These are phyloP conservation scores for Gymnobelideus leadbeateri DNA, from an alignment of 2,113 vertebrate species.

Conservation along the genomic window DNA sequence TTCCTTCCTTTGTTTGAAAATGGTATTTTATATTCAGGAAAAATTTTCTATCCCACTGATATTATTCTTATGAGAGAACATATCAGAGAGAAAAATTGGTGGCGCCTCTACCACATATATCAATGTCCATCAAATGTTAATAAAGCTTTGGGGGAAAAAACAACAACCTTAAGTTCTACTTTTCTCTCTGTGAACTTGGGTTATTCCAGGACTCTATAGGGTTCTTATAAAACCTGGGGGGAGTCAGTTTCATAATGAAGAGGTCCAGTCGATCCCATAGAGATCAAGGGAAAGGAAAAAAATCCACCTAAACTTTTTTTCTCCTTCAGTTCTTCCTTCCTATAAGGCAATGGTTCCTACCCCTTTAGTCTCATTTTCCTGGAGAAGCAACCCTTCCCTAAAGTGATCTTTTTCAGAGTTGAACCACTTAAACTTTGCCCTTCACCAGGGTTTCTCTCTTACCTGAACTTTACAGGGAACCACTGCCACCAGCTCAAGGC, in stretches of 20 bases:
- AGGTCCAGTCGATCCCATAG: background rate
- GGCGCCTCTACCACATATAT: constrained; percentile 65
- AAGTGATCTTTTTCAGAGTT: background rate
- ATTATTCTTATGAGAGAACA: constrained; percentile 74
- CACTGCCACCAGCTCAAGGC: background rate
- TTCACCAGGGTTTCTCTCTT: background rate
- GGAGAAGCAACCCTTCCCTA: background rate
- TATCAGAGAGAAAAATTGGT: constrained; percentile 76
- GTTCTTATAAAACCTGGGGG: constrained; percentile 40
- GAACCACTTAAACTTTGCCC: background rate
- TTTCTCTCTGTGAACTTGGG: constrained; percentile 62
- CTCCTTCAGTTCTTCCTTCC: background rate
- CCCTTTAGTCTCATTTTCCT: background rate
- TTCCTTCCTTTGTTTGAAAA: constrained; percentile 75
- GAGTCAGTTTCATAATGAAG: background rate
- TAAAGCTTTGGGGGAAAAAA: constrained; percentile 65
- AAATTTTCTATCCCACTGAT: constrained; percentile 72
- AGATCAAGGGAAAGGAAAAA: background rate
- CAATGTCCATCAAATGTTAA: constrained; percentile 66
- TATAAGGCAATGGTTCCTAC: background rate
- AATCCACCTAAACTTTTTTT: background rate
- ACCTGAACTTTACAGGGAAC: background rate
- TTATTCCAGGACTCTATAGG: constrained; percentile 62
- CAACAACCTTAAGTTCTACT: constrained; percentile 66
- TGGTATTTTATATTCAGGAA: constrained; percentile 64